Evolutionary conservation across 1,140 invertebrate genomes (phyloP), one percentile per base, ranked within the genome.

Genomic region (Drosophila malerkotliana): DNA sequence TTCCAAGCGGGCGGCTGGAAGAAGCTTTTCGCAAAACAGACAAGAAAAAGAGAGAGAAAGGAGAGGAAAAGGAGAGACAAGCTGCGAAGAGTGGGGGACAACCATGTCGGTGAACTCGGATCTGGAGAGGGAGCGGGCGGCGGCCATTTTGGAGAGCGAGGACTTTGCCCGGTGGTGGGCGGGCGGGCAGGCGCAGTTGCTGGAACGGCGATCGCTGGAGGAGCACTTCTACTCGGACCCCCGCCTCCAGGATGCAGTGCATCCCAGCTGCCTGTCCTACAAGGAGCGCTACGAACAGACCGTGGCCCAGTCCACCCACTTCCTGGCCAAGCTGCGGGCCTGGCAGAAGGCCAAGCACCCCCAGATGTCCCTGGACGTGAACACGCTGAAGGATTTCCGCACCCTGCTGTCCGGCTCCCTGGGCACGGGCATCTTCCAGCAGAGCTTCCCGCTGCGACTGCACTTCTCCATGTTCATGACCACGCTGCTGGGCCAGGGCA

Each of bases 401-500:
- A n/a, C 68, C 12, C 48, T 87, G 2, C 41, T 97, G 34, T 95
- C 96, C 15, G 96, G 95, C 1, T 93, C 93, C 61, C 90, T 97
- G 30, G 96, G 96, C 2, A 94, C 95, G 5, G 96, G 95, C 1
- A 93, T 97, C 45, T 92, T 97, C 8, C 94, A 95, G 80, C 96
- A 98, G 92, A 97, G 96, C 6, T 96, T 96, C 75, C 97, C 97
- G 0, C 34, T 90, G 37, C 94, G 95, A 0, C 90, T 98, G 1
- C 98, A 99, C 92, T 97, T 96, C 92, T 95, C 97, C 0, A 98
- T 99, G 97, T 99, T 98, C 87, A 94, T 98, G 47, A 96, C 97
- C 1, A 94, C 96, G 0, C 90, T 99, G n/a, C 94, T 98, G 93
- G 96, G 96, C 0, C 96, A 98, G 92, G 96, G 94, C 2, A 96